Conservation (phyloP, 2,888 invertebrate genomes). For the Chrysotoxum bicinctum region DNA sequence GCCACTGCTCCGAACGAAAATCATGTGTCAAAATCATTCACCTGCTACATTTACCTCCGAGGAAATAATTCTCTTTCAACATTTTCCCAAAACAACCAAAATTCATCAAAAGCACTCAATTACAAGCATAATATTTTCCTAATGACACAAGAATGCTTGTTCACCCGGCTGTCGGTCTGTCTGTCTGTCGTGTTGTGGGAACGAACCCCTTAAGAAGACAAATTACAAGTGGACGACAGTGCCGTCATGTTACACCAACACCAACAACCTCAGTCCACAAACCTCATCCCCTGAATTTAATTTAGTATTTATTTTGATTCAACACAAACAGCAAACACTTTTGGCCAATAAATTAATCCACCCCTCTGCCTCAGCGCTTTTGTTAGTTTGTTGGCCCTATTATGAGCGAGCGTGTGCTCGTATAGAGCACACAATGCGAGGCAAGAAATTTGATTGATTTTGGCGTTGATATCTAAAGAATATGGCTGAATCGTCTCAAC, state of each 20-base stretch:
- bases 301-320: conserved; percentile 27
- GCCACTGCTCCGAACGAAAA: not conserved
- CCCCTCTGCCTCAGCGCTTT: conserved; percentile 40
- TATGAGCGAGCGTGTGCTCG: not conserved
- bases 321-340: conserved; percentile 38
- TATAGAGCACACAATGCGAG: not conserved
- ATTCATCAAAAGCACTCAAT: conserved; percentile 47
- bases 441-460: conserved; percentile 8
- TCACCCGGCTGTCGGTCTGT: not conserved
- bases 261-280: not conserved
- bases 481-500: not conserved
- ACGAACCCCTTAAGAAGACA: conserved; percentile 7
- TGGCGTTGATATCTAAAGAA: not conserved
- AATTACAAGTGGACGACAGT: conserved; percentile 19
- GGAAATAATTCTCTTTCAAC: not conserved
- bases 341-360: conserved; percentile 57
- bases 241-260: conserved; percentile 3
- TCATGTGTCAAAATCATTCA: conserved; percentile 16
- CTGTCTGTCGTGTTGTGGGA: not conserved
- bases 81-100: not conserved
- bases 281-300: not conserved
- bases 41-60: conserved; percentile 1
- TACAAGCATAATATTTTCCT: conserved; percentile 58
- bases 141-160: conserved; percentile 50
- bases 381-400: not conserved